Evolutionary conservation across 2,797 vertebrate genomes (phyloP).

Genomic region (Siniperca undulata): DNA sequence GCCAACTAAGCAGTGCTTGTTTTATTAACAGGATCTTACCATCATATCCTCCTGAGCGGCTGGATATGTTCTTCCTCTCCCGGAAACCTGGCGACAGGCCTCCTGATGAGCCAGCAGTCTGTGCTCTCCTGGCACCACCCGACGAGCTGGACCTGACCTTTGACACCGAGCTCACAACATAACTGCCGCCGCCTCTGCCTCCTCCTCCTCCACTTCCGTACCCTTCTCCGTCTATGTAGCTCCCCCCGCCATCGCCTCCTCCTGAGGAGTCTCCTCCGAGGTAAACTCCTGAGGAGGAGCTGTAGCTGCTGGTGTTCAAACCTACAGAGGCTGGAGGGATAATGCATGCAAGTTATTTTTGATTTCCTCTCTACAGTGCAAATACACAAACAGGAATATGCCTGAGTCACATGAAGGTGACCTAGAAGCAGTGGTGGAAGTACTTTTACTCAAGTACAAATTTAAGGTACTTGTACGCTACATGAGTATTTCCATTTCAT

Average conservation of each 20-base stretch:
- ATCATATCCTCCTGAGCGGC: constrained; percentile 92
- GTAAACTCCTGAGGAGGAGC: constrained; percentile 79
- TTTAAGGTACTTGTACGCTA: neutral
- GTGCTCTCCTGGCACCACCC: constrained; percentile 87
- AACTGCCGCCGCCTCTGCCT: constrained; percentile 59
- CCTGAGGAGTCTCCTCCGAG: constrained; percentile 78
- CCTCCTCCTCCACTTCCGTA: constrained; percentile 52
- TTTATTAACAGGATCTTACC: constrained; percentile 82
- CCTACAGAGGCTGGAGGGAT: constrained; percentile 79
- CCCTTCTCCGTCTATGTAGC: constrained; percentile 67
- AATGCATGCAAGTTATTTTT: constrained; percentile 5
- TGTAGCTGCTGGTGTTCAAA: constrained; percentile 73
- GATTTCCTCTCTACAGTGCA: constrained; percentile 17
- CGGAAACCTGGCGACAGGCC: constrained; percentile 89
- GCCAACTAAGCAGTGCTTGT: constrained; percentile 15
- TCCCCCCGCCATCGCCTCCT: constrained; percentile 69
- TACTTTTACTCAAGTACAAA: neutral
- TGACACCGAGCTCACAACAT: constrained; percentile 75
- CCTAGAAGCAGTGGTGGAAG: neutral
- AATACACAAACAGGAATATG: neutral
- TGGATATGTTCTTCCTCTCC: constrained; percentile 89
- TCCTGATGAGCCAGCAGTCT: constrained; percentile 87
- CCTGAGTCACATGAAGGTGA: constrained; percentile 11
- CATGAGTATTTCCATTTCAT: neutral
- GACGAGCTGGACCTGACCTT: constrained; percentile 87